A percentile compares a stretch with the other conserved stretches of the same genome.
phyloP scores from a whole-genome alignment of 2,888 invertebrate genomes.

The Adineta ricciae region DNA sequence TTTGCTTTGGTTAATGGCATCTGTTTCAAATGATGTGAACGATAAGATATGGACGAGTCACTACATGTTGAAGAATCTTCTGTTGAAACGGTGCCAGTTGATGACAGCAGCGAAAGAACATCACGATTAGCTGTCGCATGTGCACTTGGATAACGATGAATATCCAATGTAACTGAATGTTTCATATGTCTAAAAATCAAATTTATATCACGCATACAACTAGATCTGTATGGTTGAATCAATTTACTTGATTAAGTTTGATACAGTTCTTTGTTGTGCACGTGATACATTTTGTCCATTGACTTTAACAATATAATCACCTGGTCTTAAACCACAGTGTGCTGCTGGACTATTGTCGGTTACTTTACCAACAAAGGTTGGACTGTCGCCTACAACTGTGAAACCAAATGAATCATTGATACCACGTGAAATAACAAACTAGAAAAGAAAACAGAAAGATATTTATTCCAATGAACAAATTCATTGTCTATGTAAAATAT shows the following conservation, averaged over 20 bases:
- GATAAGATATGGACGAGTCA: not conserved
- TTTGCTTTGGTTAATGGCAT: not conserved
- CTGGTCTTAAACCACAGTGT: not conserved
- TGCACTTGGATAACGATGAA: not conserved
- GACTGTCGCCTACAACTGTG: constrained; percentile 8
- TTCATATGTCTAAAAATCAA: not conserved
- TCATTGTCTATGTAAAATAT: not conserved
- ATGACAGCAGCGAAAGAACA: not conserved
- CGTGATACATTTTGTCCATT: constrained; percentile 11
- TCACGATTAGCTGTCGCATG: not conserved
- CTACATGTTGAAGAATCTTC: constrained; percentile 14
- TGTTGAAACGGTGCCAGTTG: constrained; percentile 3
- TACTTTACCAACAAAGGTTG: constrained; percentile 16
- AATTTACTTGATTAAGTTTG: constrained; percentile 15
- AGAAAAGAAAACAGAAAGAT: not conserved
- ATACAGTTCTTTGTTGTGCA: not conserved
- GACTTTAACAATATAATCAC: constrained; percentile 11
- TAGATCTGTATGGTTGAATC: too few species aligned
- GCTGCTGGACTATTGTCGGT: not conserved
- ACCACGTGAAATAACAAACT: not conserved
- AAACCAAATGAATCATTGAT: not conserved
- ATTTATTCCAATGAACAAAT: not conserved
- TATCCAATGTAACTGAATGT: not conserved
- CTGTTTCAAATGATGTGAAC: not conserved
- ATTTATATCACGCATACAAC: too few species aligned